Base-by-base conservation (phyloP, 2,113 vertebrate genomes). In the Halichoerus grypus region DNA sequence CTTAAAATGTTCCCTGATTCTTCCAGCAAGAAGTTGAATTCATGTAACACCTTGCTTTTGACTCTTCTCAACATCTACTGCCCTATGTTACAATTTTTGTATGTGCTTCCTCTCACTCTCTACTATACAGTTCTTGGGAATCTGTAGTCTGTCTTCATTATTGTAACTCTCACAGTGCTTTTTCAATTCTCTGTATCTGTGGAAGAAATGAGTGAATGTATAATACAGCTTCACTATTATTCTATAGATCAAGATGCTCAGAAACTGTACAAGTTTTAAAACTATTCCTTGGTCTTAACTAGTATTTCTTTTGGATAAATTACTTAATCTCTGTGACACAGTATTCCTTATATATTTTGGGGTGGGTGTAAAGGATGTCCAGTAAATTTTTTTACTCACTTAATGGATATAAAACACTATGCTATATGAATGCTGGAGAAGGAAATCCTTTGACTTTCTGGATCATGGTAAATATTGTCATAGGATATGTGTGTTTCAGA, bases 161-260 rank as follows among this genome's bases (percentile, higher is more conserved):
- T 31, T 69, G 19, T 55, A 84, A 76, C 12, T 59, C 42, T 63
- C 42, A 76, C 1, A 19, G 57, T 72, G 46, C 53, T n/a, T 96
- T 96, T 93, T 53, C 28, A 85, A 22, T 89, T 87, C 22, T 84
- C 21, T 24, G 1, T 24, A 61, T 53, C 39, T 88, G n/a, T 55
- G 90, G 69, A 94, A 85, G 53, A 94, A 96, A 87, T 53, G n/a
- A 89, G 8, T 71, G 39, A 92, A 59, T 67, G 33, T 80, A 82
- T 49, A 95, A 83, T 51, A 90, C 3, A 84, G 46, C 24, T 53
- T 91, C 72, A 93, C 16, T 28, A 55, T 93, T 79, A 51, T 93
- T 22, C 33, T 85, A 22, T 4, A n/a, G 74, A n/a, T 84, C 39
- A 86, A 96, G 55, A 72, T 57, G 65, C 24, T 89, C 63, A 97